Conservation (phyloP, 1,140 invertebrate genomes). For the Bombus waltoni region DNA sequence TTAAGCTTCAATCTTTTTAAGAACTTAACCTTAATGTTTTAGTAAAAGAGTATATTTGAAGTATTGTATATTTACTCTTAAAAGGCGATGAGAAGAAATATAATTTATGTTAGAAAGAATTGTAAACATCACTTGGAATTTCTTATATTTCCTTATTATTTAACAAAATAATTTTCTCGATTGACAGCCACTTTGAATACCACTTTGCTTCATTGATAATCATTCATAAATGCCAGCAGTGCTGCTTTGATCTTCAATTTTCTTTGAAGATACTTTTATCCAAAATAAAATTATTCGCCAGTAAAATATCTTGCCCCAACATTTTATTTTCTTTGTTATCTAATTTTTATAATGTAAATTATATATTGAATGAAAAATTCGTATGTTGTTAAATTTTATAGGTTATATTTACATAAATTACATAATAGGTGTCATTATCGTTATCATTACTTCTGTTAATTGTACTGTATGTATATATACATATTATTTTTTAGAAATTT, state of each 20-base stretch:
- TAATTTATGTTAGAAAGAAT: neutral
- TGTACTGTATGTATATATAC: neutral
- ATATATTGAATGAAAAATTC: neutral
- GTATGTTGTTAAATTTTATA: too few relatives aligned
- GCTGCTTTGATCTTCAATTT: neutral
- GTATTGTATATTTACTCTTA: neutral
- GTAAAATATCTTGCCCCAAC: neutral
- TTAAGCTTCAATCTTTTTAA: neutral
- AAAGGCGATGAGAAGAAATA: neutral
- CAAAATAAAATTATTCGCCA: neutral
- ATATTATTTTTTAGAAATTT: neutral
- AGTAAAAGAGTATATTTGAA: neutral
- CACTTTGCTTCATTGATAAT: neutral
- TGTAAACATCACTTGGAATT: constrained; percentile 6
- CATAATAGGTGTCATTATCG: too few relatives aligned
- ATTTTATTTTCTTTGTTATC: too few relatives aligned
- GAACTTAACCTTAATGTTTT: neutral
- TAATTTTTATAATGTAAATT: neutral
- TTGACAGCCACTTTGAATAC: neutral
- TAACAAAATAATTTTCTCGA: neutral
- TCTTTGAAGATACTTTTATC: neutral
- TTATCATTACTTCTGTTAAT: too few relatives aligned
- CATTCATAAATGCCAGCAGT: neutral
- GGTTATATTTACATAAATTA: too few relatives aligned
- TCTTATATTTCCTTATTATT: neutral